Percentiles rank a stretch among this genome's conserved stretches.
These are phyloP conservation scores for Brachionus calyciflorus DNA, from an alignment of 1,140 invertebrate species.

Conservation along the genomic window DNA sequence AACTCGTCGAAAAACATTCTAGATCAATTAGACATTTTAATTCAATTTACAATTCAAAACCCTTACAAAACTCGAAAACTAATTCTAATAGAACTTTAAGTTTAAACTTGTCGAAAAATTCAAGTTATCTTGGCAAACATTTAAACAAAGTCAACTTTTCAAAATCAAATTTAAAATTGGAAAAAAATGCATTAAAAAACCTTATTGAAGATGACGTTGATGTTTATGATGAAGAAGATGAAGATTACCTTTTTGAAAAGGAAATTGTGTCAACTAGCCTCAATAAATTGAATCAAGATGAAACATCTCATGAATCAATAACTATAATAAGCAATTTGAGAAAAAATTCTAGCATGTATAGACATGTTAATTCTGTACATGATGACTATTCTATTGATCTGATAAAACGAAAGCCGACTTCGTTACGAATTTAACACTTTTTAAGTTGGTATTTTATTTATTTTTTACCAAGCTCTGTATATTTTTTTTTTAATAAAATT, in stretches of 20 bases:
- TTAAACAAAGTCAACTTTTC: neutral
- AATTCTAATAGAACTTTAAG: neutral
- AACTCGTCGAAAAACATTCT: conserved; percentile 35
- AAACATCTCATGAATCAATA: neutral
- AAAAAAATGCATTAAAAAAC: neutral
- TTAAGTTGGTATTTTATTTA: neutral
- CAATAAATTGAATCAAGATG: neutral
- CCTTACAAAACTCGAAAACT: neutral
- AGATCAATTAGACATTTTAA: conserved; percentile 19
- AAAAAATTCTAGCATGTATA: neutral
- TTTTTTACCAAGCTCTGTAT: too few species aligned
- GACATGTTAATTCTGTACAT: neutral
- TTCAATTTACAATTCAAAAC: conserved; percentile 14
- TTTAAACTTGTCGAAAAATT: neutral
- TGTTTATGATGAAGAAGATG: too few species aligned
- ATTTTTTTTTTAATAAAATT: too few species aligned
- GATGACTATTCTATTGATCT: conserved; percentile 7
- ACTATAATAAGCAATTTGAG: neutral
- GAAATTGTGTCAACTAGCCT: neutral
- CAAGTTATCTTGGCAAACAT: conserved; percentile 13
- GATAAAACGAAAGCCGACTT: neutral
- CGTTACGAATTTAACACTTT: neutral
- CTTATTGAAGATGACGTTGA: conserved; percentile 13
- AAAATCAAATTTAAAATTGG: neutral
- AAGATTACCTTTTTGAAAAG: neutral